These are phyloP conservation scores for Sebastes fasciatus DNA, from an alignment of 2,113 vertebrate genomes.

Conservation along the genomic window DNA sequence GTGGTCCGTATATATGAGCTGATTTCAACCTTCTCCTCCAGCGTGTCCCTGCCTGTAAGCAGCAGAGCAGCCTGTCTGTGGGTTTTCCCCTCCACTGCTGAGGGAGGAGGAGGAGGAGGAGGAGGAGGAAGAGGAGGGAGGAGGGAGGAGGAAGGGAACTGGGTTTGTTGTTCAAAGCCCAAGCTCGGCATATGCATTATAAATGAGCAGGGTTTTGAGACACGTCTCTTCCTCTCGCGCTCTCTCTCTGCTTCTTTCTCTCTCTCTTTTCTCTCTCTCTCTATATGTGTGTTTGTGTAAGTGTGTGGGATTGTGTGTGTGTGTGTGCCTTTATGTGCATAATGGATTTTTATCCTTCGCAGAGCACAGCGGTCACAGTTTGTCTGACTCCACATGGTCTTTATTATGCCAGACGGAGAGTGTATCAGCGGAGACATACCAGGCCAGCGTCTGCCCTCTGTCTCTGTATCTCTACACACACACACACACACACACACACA, in stretches of 20 bases:
- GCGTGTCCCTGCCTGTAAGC: slow-evolving; percentile 42
- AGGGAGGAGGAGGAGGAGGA: slow-evolving; percentile 11
- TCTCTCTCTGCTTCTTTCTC: not conserved
- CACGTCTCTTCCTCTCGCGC: slow-evolving; percentile 37
- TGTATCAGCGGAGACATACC: slow-evolving; percentile 41
- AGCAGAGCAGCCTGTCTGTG: slow-evolving; percentile 47
- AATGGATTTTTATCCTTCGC: slow-evolving; percentile 68
- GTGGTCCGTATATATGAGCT: too few relatives aligned
- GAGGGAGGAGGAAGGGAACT: slow-evolving; percentile 34
- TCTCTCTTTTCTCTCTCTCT: not conserved
- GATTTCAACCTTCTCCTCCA: slow-evolving; percentile 21
- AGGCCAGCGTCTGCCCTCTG: slow-evolving; percentile 44
- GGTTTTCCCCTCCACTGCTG: slow-evolving; percentile 59
- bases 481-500: not conserved
- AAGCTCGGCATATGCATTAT: slow-evolving; percentile 62
- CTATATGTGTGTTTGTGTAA: not conserved
- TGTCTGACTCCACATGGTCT: slow-evolving; percentile 66
- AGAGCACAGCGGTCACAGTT: slow-evolving; percentile 67
- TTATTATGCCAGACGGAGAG: slow-evolving; percentile 65
- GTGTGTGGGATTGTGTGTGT: slow-evolving; percentile 3
- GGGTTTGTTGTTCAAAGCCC: slow-evolving; percentile 68
- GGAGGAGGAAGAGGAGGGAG: not conserved
- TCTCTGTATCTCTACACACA: slow-evolving; percentile 19
- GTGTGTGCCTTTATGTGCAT: slow-evolving; percentile 31
- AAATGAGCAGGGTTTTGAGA: slow-evolving; percentile 69